Evolutionary conservation across 2,888 invertebrate genomes (phyloP).

Genomic region (Drosophila koepferae): DNA sequence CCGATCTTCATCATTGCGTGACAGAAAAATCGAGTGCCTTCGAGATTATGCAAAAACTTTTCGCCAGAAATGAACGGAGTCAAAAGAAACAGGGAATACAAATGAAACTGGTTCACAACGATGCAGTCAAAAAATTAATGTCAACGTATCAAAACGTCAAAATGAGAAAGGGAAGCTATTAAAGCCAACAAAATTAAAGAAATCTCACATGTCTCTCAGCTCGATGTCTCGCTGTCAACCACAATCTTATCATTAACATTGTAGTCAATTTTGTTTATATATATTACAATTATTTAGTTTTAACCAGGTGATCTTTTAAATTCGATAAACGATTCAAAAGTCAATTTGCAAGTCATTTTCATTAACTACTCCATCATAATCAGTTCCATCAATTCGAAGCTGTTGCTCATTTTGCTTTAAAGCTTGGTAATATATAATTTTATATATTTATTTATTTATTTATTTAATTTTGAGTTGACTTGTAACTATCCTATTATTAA

Average conservation of each 20-base stretch:
- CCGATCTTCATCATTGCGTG: constrained; percentile 17
- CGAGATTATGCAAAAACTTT: constrained; percentile 49
- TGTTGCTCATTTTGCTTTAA: background rate
- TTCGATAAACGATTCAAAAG: background rate
- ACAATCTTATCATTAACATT: background rate
- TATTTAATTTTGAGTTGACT: background rate
- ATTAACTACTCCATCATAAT: background rate
- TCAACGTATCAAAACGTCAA: constrained; percentile 5
- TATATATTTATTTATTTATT: no score
- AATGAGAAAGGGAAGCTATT: background rate
- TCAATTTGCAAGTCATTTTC: constrained; percentile 9
- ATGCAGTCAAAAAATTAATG: constrained; percentile 14
- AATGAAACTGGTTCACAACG: constrained; percentile 34
- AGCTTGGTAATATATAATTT: background rate
- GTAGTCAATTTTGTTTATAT: background rate
- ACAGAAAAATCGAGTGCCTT: constrained; percentile 39
- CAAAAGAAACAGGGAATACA: constrained; percentile 13
- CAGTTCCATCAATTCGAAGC: background rate
- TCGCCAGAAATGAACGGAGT: constrained; percentile 11
- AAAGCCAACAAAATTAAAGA: background rate
- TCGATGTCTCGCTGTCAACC: background rate
- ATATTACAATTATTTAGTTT: background rate
- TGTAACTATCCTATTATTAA: background rate
- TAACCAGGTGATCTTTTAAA: background rate
- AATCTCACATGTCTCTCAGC: background rate